Evolutionary conservation across 2,113 vertebrate genomes (phyloP), one percentile per base, ranked within the genome.

Genomic region (Nerophis lumbriciformis): DNA sequence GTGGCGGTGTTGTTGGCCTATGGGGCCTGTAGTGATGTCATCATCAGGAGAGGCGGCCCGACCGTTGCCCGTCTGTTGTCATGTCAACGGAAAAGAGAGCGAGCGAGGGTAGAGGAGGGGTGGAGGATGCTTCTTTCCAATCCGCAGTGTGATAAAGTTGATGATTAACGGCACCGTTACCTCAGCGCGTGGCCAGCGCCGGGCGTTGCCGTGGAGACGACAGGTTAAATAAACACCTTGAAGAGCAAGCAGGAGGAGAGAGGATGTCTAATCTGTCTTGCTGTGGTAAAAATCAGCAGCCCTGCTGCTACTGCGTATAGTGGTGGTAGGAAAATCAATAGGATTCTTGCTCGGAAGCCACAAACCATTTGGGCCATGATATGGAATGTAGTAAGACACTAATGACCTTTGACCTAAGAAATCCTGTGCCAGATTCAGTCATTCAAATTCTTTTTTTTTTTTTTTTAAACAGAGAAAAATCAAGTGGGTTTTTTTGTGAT

Each of bases 141-240:
- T 36, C 54, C 49, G 67, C 77, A 53, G 75, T 39, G 63, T 60
- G 79, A 83, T 83, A 60, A 75, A 84, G 73, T 83, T 83, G 81
- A 86, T 85, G 82, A 86, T 86, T 86, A 82, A 88, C 63, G 66
- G 67, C 77, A 65, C 65, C 76, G 70, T 81, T 73, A 77, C 71
- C 76, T 83, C 72, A 81, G 66, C 19, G 73, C 80, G 79, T 45
- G 42, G 42, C 6, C 10, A 45, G 81, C 79, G 75, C 73, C 61
- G 14, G 77, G 16, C 39, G 83, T 86, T 81, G 70, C 84, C 78
- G 82, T 81, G 75, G 83, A 1, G 9, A 84, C 56, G 50, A 53
- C 73, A 68, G 70, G 72, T 85, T 83, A 80, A 84, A 85, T 83
- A 88, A 85, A 88, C 84, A 83, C 70, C 8, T 12, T 80, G 80